Conservation (phyloP, 2,797 vertebrate species). For the Oophaga sylvatica region DNA sequence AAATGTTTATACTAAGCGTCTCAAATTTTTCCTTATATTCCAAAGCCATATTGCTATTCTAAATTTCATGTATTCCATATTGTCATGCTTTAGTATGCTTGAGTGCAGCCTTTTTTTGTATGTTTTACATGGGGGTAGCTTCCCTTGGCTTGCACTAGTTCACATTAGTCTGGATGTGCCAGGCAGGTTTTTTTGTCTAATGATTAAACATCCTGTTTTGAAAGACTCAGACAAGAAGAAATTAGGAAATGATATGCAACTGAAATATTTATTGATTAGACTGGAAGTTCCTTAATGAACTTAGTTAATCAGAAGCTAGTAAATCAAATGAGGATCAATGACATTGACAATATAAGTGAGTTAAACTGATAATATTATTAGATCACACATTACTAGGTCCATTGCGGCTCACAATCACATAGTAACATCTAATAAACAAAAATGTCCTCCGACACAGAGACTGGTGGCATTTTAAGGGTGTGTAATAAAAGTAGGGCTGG, state of each 20-base stretch:
- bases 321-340: conserved; percentile 62
- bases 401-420: neutral
- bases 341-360: conserved; percentile 56
- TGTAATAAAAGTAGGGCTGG: conserved; percentile 56
- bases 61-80: no score
- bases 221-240: neutral
- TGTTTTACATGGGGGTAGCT: no score
- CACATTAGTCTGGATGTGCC: no score
- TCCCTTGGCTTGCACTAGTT: no score
- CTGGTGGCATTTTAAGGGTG: conserved; percentile 47
- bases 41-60: no score
- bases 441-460: neutral
- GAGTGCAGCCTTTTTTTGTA: no score
- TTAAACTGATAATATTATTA: neutral
- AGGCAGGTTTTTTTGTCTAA: no score
- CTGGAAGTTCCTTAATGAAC: conserved; percentile 66
- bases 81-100: no score
- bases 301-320: conserved; percentile 68
- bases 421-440: conserved; percentile 25
- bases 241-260: conserved; percentile 17
- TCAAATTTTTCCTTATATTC: no score
- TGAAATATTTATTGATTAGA: conserved; percentile 66
- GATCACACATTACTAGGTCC: neutral
- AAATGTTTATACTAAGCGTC: no score
- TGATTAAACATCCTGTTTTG: conserved; percentile 3